These are phyloP conservation scores for Nephrotoma guestfalica DNA, from an alignment of 2,888 invertebrate species.

Conservation along the genomic window DNA sequence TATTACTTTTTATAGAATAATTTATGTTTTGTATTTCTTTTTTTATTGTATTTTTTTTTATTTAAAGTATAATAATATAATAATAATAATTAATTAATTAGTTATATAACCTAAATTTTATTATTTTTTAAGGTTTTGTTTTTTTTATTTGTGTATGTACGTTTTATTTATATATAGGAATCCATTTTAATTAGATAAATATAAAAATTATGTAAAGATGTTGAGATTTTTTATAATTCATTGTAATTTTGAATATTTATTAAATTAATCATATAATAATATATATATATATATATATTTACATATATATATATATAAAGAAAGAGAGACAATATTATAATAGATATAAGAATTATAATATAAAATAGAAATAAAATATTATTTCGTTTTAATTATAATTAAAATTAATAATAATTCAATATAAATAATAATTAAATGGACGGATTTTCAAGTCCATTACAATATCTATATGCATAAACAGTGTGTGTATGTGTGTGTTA, in stretches of 20 bases:
- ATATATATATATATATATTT: too few relatives aligned
- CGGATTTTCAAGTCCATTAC: neutral
- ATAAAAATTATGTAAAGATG: neutral
- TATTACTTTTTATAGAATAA: neutral
- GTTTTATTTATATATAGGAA: neutral
- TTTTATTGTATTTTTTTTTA: neutral
- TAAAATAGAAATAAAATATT: neutral
- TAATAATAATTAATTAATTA: neutral
- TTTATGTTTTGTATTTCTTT: neutral
- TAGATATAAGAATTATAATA: neutral
- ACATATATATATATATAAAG: too few relatives aligned
- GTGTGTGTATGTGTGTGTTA: neutral
- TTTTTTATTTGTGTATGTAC: neutral
- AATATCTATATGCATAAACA: neutral
- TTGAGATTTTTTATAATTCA: neutral
- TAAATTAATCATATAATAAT: neutral
- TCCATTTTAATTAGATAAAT: neutral
- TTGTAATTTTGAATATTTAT: neutral
- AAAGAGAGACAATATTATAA: neutral
- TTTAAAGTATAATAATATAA: neutral
- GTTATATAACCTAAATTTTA: neutral
- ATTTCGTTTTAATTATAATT: neutral
- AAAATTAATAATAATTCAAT: neutral
- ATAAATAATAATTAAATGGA: neutral
- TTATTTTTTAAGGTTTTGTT: neutral